Base-by-base conservation (phyloP, 2,113 vertebrate species). In the Psittacus erithacus region DNA sequence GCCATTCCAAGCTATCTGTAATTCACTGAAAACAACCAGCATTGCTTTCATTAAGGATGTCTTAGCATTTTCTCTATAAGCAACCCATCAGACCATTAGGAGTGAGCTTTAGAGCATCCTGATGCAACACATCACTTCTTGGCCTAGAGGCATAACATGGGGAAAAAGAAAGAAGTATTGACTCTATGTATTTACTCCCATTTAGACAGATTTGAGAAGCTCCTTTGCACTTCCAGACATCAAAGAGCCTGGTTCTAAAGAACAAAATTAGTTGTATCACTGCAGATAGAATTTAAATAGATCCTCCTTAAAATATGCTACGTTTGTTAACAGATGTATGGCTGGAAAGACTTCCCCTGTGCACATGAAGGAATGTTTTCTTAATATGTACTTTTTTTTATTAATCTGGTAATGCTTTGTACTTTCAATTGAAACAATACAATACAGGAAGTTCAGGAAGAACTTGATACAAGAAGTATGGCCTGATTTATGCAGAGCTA, bases 381-480 rank as follows among this genome's bases (percentile, higher is more conserved):
- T 63, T 85, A 62, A 79, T 49, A 82, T 0, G 2, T 20, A 46
- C 27, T 68, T 53, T 39, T 43, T 71, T 65, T 79, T 18, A 80
- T 88, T 82, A 67, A 70, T 78, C 33, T 63, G 50, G 18, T 59
- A 93, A 77, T 59, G 63, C 63, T 86, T 67, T 94, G 71, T 80
- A 77, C 50, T 91, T 52, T 69, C 35, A 60, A 28, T 15, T 31
- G 78, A 84, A 92, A 91, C 52, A 82, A 65, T 22, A 47, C 8
- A 59, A 39, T 47, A 65, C 31, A 74, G 68, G 71, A 87, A 71
- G 68, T 69, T 74, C 38, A 49, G 75, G 67, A 82, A 71, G 68
- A 82, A 59, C 46, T 67, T 38, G 68, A 77, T 67, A 80, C 0
- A 0, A 82, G 67, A 73, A 49, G 49, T 41, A 80, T 0, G 4